Evolutionary conservation across 2,888 invertebrate species (phyloP), one percentile per base, ranked within the genome.

Genomic region (Hyles lineata): DNA sequence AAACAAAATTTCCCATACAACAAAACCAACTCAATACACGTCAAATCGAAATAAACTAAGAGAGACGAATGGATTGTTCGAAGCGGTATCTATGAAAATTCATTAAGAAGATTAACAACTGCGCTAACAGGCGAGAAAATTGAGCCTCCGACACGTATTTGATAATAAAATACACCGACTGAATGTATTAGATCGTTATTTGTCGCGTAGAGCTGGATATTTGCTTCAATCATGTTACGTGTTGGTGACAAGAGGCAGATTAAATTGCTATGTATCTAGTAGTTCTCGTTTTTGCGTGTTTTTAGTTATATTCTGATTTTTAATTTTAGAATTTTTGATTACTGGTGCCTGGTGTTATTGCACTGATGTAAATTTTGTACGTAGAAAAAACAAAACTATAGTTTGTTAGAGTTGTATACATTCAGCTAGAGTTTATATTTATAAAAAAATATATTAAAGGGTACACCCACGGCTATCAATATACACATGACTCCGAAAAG

Each of bases 41-140:
- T 29, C 17, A 5, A 43, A 23, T 50, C 50, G 17, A 67, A 50
- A 67, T 21, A 21, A 5, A n/a, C 63, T 23, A 25, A 15, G 43
- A 9, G 17, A 23, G 67, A 25, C 21, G 21, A 67, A 50, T 50
- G 50, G 21, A 43, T 50, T 62, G 32, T 62, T 29, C n/a, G 61
- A 80, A 2, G 43, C 15, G 43, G 78, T 78, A 83, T 87, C 84
- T 87, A 88, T 87, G 86, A 85, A 88, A 89, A 88, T 89, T 89
- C 83, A 89, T 90, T 89, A 89, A 82, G 83, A 79, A 87, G 89
- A 89, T 90, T 88, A 88, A 90, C 86, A 80, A 80, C 82, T 74
- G 78, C 75, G 79, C 79, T 78, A 76, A 80, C 79, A 73, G 77
- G 75, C 75, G 80, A 77, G 71, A 78, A 69, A 58, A 70, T 55